Conservation (phyloP, 2,797 vertebrate genomes). For the Siniperca scherzeri region DNA sequence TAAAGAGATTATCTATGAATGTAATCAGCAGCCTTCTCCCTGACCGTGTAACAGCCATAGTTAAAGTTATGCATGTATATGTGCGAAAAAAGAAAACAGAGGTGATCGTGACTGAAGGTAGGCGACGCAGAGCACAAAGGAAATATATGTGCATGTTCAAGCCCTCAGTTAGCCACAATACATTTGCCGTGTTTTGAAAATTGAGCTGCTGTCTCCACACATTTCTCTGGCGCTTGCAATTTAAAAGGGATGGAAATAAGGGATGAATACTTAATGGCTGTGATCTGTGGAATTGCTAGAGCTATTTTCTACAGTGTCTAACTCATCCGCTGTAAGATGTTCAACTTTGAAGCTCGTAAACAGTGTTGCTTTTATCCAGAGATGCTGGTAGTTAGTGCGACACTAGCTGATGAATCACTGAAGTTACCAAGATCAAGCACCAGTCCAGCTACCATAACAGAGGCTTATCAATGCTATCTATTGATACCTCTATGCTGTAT, state of each 20-base stretch:
- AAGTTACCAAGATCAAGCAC: slow-evolving; percentile 12
- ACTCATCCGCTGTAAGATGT: slow-evolving; percentile 45
- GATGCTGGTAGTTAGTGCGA: slow-evolving; percentile 12
- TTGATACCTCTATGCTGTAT: background rate
- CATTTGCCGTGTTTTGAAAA: slow-evolving; percentile 75
- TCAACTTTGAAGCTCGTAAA: slow-evolving; percentile 54
- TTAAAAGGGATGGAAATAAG: slow-evolving; percentile 78
- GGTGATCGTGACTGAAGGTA: slow-evolving; percentile 54
- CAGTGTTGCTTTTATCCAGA: slow-evolving; percentile 33
- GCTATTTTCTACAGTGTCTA: slow-evolving; percentile 62
- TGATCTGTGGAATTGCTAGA: slow-evolving; percentile 68
- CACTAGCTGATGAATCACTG: slow-evolving; percentile 5
- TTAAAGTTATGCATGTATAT: slow-evolving; percentile 19
- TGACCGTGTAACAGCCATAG: slow-evolving; percentile 17
- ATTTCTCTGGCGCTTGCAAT: slow-evolving; percentile 63
- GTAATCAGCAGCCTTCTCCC: background rate
- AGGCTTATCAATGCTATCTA: background rate
- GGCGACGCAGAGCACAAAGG: slow-evolving; percentile 64
- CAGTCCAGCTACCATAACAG: slow-evolving; percentile 7
- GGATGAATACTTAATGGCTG: slow-evolving; percentile 75
- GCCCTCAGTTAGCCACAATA: slow-evolving; percentile 70
- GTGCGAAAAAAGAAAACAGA: slow-evolving; percentile 24
- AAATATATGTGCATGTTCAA: slow-evolving; percentile 75
- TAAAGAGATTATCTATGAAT: slow-evolving; percentile 11
- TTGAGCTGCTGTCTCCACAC: slow-evolving; percentile 75